Conservation (phyloP, 2,888 invertebrate genomes). For the Cephonodes hylas region DNA sequence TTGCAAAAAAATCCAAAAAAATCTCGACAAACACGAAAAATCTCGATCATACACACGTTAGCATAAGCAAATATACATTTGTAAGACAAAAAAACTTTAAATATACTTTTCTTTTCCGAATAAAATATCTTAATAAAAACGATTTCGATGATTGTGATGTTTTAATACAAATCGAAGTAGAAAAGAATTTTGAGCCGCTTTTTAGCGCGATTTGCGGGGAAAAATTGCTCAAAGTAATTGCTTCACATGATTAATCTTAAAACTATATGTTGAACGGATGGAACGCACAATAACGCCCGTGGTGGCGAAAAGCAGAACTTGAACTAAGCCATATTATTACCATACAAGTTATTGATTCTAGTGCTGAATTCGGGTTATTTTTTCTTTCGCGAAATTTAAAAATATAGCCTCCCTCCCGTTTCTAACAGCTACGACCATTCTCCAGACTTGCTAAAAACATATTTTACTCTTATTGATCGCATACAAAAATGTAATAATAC, state of each 20-base stretch:
- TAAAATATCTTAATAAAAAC: slow-evolving; percentile 25
- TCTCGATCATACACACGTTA: slow-evolving; percentile 36
- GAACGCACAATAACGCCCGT: background rate
- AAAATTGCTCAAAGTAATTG: slow-evolving; percentile 2
- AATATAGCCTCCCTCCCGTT: too few species aligned
- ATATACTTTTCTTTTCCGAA: slow-evolving; percentile 35
- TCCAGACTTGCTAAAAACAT: background rate
- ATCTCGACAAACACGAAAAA: slow-evolving; percentile 19
- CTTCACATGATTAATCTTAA: background rate
- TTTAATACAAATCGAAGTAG: slow-evolving; percentile 17
- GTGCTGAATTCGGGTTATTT: too few species aligned
- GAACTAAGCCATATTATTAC: too few species aligned
- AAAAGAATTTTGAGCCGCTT: slow-evolving; percentile 30
- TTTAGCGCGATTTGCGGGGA: slow-evolving; percentile 6
- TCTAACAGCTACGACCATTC: too few species aligned
- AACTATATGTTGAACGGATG: background rate
- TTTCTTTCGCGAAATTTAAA: too few species aligned
- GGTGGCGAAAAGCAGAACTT: background rate
- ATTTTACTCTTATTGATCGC: too few species aligned
- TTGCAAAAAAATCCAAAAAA: slow-evolving; percentile 22
- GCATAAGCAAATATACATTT: slow-evolving; percentile 34
- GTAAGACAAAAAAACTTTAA: slow-evolving; percentile 33
- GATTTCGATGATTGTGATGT: slow-evolving; percentile 35
- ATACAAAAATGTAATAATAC: too few species aligned
- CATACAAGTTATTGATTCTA: too few species aligned